Base-by-base conservation (phyloP, 1,140 invertebrate genomes). In the Bombus sylvicola region DNA sequence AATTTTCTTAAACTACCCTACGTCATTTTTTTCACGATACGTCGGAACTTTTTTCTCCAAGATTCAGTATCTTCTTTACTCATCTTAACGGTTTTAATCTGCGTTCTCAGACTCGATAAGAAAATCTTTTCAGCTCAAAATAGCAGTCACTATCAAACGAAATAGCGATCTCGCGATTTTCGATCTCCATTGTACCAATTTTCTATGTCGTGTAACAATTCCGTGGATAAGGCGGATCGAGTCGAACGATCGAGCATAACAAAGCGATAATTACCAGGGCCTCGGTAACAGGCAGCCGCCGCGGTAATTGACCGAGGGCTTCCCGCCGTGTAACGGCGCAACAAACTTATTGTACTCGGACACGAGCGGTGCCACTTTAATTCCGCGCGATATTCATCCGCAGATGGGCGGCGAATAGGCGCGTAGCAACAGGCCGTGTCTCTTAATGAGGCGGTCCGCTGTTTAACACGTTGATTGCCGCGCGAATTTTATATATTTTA, bases 361-460 rank as follows among this genome's bases (percentile, higher is more conserved):
- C 66, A 83, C 43, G 59, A 62, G 68, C 77, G 37, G 37, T 31
- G 81, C 83, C 86, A 87, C 73, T 78, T 80, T 85, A 81, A 85
- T 66, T 37, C 64, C 68, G 34, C 73, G n/a, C 53, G 81, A 88
- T 88, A 85, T 85, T 89, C 75, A 39, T 6, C 57, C 57, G 47
- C 10, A 31, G n/a, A 39, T 12, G 28, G 59, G 59, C 59, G 2
- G 57, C 9, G 62, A 53, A 47, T 37, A 25, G 39, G 37, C 28
- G n/a, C n/a, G 66, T 64, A 72, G 39, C 79, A 57, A 78, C 73
- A 77, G 43, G 76, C 34, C 31, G 18, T 4, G 68, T 10, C 15
- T 62, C 31, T 81, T 80, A 73, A 83, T 76, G 68, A 84, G 77
- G 78, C 57, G 31, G 57, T 87, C 25, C 73, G 12, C 47, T 69